These are phyloP conservation scores for Darevskia nairensis DNA, from an alignment of 2,797 vertebrate genomes.

Conservation along the genomic window DNA sequence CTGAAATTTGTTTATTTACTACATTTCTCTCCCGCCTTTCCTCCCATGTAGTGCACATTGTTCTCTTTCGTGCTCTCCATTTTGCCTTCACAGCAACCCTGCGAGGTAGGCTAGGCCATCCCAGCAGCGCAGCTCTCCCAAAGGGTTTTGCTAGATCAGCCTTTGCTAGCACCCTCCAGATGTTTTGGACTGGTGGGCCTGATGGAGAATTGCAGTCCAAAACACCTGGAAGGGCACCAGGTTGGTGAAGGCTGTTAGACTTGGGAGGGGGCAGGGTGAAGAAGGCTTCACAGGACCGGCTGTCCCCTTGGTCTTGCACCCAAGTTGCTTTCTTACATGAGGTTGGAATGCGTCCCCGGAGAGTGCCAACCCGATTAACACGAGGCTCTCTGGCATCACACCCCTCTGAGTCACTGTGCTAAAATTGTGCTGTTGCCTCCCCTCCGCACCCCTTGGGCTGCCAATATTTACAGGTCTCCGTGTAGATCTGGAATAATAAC, in stretches of 20 bases:
- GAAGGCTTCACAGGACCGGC: background rate
- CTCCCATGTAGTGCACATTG: no score
- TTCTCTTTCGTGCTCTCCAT: no score
- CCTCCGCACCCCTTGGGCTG: slow-evolving; percentile 3
- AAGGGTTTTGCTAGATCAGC: no score
- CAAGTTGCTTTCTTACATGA: slow-evolving; percentile 12
- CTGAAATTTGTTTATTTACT: no score
- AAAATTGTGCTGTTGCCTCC: slow-evolving; percentile 52
- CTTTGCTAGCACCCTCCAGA: background rate
- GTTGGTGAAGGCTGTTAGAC: background rate
- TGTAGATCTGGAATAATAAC: slow-evolving; percentile 58
- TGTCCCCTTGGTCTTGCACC: background rate
- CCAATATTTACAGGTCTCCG: slow-evolving; percentile 62
- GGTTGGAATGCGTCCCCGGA: background rate
- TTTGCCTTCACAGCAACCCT: no score
- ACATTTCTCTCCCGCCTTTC: no score
- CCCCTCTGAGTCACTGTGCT: slow-evolving; percentile 41
- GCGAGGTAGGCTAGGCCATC: no score
- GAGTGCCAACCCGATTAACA: slow-evolving; percentile 55
- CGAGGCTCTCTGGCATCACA: background rate
- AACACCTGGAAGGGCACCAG: background rate
- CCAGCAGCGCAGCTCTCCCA: no score
- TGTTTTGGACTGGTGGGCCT: background rate
- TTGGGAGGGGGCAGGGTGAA: background rate
- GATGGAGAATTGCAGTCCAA: background rate